These are phyloP conservation scores for Neria commutata DNA, from an alignment of 2,888 invertebrate species.

Conservation along the genomic window DNA sequence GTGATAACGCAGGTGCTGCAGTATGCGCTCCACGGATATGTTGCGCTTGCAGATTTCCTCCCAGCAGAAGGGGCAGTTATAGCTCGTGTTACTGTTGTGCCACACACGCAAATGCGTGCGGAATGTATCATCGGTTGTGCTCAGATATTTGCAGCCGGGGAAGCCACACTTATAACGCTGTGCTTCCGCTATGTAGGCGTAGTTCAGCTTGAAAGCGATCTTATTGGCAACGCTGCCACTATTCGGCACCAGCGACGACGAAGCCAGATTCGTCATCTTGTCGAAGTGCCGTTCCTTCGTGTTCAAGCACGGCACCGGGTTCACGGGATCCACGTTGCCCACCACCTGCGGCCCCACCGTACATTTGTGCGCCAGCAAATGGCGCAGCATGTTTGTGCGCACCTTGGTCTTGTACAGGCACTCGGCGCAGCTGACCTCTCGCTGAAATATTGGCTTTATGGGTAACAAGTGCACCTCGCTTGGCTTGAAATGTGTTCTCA, in stretches of 20 bases:
- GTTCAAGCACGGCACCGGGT: conserved; percentile 81
- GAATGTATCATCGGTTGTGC: conserved; percentile 74
- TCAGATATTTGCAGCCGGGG: conserved; percentile 72
- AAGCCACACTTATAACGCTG: conserved; percentile 76
- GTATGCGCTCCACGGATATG: conserved; percentile 66
- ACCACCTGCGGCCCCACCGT: conserved; percentile 51
- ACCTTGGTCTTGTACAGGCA: conserved; percentile 76
- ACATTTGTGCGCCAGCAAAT: conserved; percentile 71
- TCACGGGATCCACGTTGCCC: conserved; percentile 74
- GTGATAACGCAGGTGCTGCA: conserved; percentile 78
- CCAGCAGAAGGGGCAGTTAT: conserved; percentile 77
- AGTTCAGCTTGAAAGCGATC: conserved; percentile 10
- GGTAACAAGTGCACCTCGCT: conserved; percentile 71
- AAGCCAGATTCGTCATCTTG: conserved; percentile 82
- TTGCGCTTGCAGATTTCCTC: conserved; percentile 63
- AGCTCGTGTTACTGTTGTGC: conserved; percentile 68
- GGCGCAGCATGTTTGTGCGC: conserved; percentile 73
- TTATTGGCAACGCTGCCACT: conserved; percentile 36
- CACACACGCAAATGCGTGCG: conserved; percentile 75
- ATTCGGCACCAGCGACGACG: conserved; percentile 65
- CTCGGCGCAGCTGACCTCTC: conserved; percentile 68
- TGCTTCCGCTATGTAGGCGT: conserved; percentile 64
- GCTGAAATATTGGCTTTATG: conserved; percentile 68
- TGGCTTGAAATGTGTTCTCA: conserved; percentile 63
- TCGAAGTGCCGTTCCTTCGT: conserved; percentile 82